Percentiles rank a stretch among this genome's conserved stretches.
Conservation (phyloP, 1,140 invertebrate genomes). For the Camponotus vicinus region DNA sequence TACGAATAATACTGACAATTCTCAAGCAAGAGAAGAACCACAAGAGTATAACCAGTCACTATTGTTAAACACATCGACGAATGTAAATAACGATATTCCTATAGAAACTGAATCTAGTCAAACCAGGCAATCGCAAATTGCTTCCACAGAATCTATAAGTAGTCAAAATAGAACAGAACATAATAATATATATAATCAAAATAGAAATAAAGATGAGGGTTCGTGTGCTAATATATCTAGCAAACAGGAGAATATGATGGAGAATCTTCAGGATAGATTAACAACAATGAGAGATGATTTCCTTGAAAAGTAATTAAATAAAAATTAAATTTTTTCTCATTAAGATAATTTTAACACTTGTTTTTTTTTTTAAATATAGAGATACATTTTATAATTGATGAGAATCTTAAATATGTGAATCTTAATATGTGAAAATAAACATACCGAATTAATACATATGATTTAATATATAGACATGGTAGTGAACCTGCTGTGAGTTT, state of each 20-base stretch:
- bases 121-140: conserved; percentile 73
- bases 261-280: conserved; percentile 85
- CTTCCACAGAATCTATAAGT: conserved; percentile 24
- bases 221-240: conserved; percentile 54
- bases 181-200: conserved; percentile 67
- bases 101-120: conserved; percentile 84
- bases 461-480: conserved; percentile 84
- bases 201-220: conserved; percentile 52
- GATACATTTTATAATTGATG: background rate
- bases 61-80: conserved; percentile 13
- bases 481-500: conserved; percentile 88
- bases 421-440: background rate
- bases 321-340: background rate
- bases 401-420: background rate
- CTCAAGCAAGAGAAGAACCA: background rate
- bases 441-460: conserved; percentile 17
- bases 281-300: conserved; percentile 85
- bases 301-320: conserved; percentile 68
- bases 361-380: background rate
- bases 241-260: conserved; percentile 80
- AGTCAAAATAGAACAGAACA: conserved; percentile 70
- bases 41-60: background rate
- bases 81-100: conserved; percentile 72
- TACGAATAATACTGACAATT: background rate
- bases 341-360: background rate